phyloP scores from a whole-genome alignment of 2,797 vertebrate genomes.

The Oreonectes daqikongensis region DNA sequence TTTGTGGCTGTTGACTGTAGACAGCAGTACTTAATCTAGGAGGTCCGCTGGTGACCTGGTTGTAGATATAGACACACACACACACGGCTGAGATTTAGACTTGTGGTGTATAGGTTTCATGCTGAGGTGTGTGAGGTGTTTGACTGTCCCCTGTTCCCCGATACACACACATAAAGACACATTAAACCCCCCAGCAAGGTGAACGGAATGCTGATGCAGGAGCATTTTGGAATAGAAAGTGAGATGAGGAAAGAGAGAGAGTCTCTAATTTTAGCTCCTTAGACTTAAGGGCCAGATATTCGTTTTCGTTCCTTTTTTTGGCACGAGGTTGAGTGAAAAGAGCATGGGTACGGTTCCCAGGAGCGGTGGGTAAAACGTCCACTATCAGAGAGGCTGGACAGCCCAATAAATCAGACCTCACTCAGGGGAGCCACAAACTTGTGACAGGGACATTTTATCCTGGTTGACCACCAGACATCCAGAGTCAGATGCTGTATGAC shows the following conservation, averaged over 20 bases:
- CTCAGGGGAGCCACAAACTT: conserved; percentile 70
- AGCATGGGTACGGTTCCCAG: conserved; percentile 70
- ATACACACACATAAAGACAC: conserved; percentile 62
- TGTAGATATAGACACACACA: conserved; percentile 26
- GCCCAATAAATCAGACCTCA: conserved; percentile 78
- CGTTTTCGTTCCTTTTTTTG: conserved; percentile 44
- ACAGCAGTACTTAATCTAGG: conserved; percentile 77
- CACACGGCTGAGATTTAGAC: conserved; percentile 18
- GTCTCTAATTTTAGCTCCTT: conserved; percentile 71
- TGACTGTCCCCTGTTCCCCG: conserved; percentile 60
- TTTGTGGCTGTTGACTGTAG: conserved; percentile 71
- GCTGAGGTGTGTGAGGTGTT: conserved; percentile 44
- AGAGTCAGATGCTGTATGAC: conserved; percentile 49
- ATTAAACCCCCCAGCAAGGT: conserved; percentile 79
- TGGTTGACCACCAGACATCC: conserved; percentile 62
- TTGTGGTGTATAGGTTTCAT: conserved; percentile 22
- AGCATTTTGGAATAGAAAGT: conserved; percentile 60
- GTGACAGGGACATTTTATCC: conserved; percentile 77
- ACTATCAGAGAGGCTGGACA: conserved; percentile 74
- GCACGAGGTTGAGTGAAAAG: conserved; percentile 56
- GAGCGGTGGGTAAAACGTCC: conserved; percentile 75
- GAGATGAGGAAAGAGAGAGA: not conserved
- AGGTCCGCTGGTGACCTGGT: conserved; percentile 27
- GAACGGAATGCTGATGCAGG: conserved; percentile 76
- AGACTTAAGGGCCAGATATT: conserved; percentile 54